Evolutionary conservation across 1,140 invertebrate species (phyloP).

Genomic region (Drosophila insularis): DNA sequence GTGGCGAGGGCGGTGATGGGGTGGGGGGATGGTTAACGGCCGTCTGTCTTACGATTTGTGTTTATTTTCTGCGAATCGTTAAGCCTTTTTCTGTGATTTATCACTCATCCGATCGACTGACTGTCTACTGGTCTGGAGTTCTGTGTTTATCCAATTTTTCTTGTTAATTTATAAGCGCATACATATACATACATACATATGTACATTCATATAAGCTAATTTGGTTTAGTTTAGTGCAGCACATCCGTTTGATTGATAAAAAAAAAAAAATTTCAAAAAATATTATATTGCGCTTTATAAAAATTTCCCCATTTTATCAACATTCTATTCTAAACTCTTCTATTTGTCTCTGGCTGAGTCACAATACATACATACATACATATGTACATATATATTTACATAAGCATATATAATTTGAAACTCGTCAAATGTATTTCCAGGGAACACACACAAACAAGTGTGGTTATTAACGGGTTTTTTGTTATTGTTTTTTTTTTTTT

Average conservation of each 20-base stretch:
- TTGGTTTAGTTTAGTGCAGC: neutral
- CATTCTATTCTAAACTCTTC: neutral
- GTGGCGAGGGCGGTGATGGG: neutral
- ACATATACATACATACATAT: too few species aligned
- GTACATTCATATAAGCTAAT: neutral
- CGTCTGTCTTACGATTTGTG: neutral
- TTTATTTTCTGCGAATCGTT: slow-evolving; percentile 3
- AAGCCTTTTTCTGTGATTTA: slow-evolving; percentile 8
- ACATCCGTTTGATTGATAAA: slow-evolving; percentile 3
- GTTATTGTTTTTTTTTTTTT: neutral
- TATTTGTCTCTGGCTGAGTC: neutral
- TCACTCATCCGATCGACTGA: neutral
- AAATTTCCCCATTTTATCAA: slow-evolving; percentile 1
- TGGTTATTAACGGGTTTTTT: neutral
- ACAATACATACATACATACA: neutral
- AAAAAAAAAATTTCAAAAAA: neutral
- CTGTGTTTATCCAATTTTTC: neutral
- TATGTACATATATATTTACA: too few species aligned
- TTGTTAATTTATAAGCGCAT: neutral
- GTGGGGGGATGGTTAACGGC: neutral
- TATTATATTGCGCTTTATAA: neutral
- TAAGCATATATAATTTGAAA: neutral
- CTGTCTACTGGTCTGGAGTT: neutral
- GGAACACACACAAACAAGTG: slow-evolving; percentile 4
- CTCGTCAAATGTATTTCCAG: neutral